phyloP scores from a whole-genome alignment of 2,113 vertebrate genomes.

The Odontophorus gujanensis region DNA sequence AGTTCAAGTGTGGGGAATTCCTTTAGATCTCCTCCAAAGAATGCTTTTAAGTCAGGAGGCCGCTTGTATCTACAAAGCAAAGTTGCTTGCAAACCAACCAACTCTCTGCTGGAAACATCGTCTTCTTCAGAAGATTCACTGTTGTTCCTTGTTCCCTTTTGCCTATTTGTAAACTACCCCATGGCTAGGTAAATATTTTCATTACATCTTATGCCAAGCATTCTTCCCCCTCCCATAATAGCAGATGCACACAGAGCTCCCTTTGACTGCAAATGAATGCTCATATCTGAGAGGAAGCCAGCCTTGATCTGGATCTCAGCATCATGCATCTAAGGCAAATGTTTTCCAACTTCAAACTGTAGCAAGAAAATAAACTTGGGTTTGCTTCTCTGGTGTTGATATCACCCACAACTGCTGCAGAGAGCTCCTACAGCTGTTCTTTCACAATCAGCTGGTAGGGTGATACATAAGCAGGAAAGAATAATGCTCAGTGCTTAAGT shows the following conservation, averaged over 20 bases:
- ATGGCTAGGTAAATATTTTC: constrained; percentile 64
- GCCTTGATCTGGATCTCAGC: not conserved
- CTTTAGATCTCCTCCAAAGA: constrained; percentile 57
- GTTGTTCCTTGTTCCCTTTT: constrained; percentile 33
- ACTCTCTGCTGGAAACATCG: constrained; percentile 37
- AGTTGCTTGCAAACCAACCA: constrained; percentile 23
- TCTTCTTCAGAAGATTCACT: constrained; percentile 10
- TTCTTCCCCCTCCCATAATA: constrained; percentile 14
- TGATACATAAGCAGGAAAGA: not conserved
- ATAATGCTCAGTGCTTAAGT: not conserved
- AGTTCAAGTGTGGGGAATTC: constrained; percentile 50
- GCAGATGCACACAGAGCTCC: not conserved
- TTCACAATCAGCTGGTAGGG: not conserved
- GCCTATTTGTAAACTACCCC: constrained; percentile 49
- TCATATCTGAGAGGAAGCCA: not conserved
- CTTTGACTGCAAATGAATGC: not conserved
- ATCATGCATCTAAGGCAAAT: constrained; percentile 9
- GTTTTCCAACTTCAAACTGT: constrained; percentile 4
- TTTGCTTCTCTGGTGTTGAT: not conserved
- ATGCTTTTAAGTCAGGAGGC: constrained; percentile 54
- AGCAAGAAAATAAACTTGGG: not conserved
- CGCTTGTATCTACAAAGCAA: constrained; percentile 22
- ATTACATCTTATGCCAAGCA: constrained; percentile 28
- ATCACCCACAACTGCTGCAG: not conserved
- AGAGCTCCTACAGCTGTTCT: not conserved